phyloP scores from a whole-genome alignment of 2,113 vertebrate genomes.

The Patagioenas fasciata region DNA sequence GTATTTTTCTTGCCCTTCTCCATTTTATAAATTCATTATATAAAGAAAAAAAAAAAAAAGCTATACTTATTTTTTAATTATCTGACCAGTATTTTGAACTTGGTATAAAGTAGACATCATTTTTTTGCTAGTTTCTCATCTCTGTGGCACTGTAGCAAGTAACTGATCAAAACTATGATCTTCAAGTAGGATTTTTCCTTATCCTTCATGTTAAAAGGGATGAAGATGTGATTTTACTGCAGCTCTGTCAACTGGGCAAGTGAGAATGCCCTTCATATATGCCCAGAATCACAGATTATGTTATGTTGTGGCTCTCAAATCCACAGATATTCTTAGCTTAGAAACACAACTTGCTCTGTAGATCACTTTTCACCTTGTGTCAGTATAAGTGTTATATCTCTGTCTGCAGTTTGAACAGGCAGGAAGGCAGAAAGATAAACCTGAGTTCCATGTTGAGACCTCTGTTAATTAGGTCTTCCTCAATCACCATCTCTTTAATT shows the following conservation, averaged over 20 bases:
- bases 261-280: neutral
- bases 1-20: neutral
- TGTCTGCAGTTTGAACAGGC: neutral
- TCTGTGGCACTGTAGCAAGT: neutral
- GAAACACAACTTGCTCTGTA: neutral
- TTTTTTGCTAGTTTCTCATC: neutral
- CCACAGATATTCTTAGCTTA: neutral
- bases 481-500: slow-evolving; percentile 14
- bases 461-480: neutral
- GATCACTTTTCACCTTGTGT: neutral
- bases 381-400: neutral
- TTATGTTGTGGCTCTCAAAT: neutral
- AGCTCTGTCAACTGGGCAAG: neutral
- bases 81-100: neutral
- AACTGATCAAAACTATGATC: neutral
- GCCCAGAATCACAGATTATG: neutral
- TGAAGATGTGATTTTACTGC: neutral
- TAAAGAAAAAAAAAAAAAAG: neutral
- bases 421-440: neutral
- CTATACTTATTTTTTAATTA: neutral
- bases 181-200: neutral
- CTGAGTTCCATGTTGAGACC: neutral
- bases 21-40: neutral
- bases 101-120: neutral
- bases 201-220: neutral